phyloP scores from a whole-genome alignment of 2,888 invertebrate species.

The Dendrolimus pini region DNA sequence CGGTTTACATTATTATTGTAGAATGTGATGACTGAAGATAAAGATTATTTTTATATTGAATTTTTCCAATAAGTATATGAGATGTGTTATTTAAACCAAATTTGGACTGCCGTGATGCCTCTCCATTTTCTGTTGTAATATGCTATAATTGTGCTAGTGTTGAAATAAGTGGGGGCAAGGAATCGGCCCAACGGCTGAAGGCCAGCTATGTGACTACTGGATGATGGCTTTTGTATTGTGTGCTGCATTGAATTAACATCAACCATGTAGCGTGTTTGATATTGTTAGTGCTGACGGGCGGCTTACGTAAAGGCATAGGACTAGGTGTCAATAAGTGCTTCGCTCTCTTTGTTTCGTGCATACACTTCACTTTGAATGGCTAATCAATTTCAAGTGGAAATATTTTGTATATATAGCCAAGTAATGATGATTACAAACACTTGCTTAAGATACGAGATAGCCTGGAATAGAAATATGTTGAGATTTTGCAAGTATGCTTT shows the following conservation, averaged over 20 bases:
- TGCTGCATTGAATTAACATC: not conserved
- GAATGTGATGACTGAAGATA: too few species aligned
- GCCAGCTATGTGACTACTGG: not conserved
- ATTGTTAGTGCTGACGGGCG: not conserved
- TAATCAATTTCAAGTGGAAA: too few species aligned
- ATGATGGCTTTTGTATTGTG: not conserved
- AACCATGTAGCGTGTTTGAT: not conserved
- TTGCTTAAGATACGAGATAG: too few species aligned
- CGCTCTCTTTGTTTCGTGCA: conserved; percentile 1
- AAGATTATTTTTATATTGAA: too few species aligned
- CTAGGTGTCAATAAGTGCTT: not conserved
- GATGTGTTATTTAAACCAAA: not conserved
- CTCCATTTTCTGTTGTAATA: not conserved
- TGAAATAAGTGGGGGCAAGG: not conserved
- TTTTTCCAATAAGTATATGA: too few species aligned
- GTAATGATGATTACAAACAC: too few species aligned
- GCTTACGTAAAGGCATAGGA: not conserved
- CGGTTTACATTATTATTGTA: too few species aligned
- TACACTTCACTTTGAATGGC: not conserved
- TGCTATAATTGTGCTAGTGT: not conserved
- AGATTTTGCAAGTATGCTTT: too few species aligned
- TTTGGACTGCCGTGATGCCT: not conserved
- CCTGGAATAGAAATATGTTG: too few species aligned
- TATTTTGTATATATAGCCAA: too few species aligned
- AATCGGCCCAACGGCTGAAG: not conserved